Evolutionary conservation across 1,140 invertebrate genomes (phyloP).

Genomic region (Neodiprion fabricii): DNA sequence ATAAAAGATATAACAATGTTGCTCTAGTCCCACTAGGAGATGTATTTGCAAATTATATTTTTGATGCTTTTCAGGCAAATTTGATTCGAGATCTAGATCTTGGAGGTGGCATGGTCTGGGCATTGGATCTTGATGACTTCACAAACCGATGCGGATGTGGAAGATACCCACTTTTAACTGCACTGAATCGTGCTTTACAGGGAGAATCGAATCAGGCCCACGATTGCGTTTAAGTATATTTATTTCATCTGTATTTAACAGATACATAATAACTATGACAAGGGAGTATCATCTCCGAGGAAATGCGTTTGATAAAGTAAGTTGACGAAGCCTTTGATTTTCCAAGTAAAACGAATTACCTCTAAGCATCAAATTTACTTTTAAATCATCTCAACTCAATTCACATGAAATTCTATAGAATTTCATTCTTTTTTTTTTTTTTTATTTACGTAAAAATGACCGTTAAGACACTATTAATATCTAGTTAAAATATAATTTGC

Average conservation of each 20-base stretch:
- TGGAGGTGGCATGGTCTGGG: slow-evolving; percentile 83
- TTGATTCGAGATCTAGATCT: slow-evolving; percentile 67
- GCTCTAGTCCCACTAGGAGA: neutral
- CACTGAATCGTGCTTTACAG: slow-evolving; percentile 55
- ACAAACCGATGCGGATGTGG: slow-evolving; percentile 71
- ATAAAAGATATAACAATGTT: neutral
- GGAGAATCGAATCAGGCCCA: slow-evolving; percentile 17
- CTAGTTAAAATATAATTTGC: too few species aligned
- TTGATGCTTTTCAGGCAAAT: slow-evolving; percentile 41
- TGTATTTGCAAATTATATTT: neutral
- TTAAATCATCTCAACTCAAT: neutral
- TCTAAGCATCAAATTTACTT: neutral
- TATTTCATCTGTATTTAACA: too few species aligned
- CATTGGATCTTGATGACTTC: slow-evolving; percentile 81
- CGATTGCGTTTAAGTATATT: neutral
- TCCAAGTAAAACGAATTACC: neutral
- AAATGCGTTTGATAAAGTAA: neutral
- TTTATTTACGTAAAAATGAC: neutral
- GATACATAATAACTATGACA: too few species aligned
- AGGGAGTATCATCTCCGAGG: too few species aligned
- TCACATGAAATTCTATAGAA: neutral
- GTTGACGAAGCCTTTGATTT: neutral
- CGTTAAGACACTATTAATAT: too few species aligned
- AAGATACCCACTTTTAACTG: slow-evolving; percentile 62
- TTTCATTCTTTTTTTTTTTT: neutral